A percentile compares a stretch with the other conserved stretches of the same genome.
Conservation (phyloP, 2,113 vertebrate genomes). For the Hippocampus comes region DNA sequence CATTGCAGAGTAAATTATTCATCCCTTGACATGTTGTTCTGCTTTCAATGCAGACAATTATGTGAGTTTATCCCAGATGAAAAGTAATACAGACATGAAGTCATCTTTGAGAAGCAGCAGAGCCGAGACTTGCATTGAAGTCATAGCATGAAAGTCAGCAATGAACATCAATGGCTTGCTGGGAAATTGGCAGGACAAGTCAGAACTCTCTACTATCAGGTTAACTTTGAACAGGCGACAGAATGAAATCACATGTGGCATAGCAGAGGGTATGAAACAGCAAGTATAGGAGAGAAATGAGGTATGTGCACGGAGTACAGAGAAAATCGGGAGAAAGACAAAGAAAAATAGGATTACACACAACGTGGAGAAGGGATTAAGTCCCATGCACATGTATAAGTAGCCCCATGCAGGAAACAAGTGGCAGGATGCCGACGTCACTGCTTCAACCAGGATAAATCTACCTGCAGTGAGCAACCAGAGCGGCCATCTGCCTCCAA, state of each 20-base stretch:
- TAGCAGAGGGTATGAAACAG: slow-evolving; percentile 5
- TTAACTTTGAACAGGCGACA: slow-evolving; percentile 12
- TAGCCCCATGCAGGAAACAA: slow-evolving; percentile 34
- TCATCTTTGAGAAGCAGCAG: slow-evolving; percentile 16
- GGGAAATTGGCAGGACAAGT: slow-evolving; percentile 17
- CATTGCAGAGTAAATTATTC: slow-evolving; percentile 29
- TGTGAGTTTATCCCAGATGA: slow-evolving; percentile 36
- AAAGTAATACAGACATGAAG: slow-evolving; percentile 21
- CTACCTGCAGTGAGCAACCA: slow-evolving; percentile 42
- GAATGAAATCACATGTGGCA: slow-evolving; percentile 16
- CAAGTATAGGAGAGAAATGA: neutral
- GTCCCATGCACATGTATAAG: slow-evolving; percentile 20
- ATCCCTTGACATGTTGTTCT: slow-evolving; percentile 26
- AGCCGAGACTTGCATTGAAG: slow-evolving; percentile 32
- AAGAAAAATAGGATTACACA: neutral
- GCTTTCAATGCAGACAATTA: slow-evolving; percentile 35
- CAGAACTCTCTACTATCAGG: slow-evolving; percentile 24
- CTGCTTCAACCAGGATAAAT: neutral
- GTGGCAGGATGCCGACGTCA: slow-evolving; percentile 21
- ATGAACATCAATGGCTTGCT: slow-evolving; percentile 1
- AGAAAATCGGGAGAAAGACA: neutral
- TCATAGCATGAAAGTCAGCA: slow-evolving; percentile 1
- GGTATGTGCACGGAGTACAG: neutral
- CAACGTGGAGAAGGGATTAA: neutral
- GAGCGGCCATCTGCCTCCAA: slow-evolving; percentile 33